Evolutionary conservation across 37 sponge, comb jelly and placozoan species (phyloP).

Genomic region (Eunapius fragilis): DNA sequence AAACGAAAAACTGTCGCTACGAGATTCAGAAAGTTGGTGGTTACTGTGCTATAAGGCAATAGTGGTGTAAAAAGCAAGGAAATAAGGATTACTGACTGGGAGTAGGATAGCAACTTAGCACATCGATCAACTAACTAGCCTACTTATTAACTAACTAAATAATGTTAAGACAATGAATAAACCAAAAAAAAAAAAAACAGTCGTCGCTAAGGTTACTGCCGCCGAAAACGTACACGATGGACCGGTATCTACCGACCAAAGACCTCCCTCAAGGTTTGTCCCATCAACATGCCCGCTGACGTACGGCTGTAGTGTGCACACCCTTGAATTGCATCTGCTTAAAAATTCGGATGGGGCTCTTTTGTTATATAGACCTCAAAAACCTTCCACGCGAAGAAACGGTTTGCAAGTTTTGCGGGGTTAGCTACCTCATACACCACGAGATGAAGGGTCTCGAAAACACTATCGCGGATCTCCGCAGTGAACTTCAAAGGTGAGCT

Average conservation of each 20-base stretch:
- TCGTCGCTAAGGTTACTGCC: not conserved
- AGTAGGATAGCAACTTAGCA: too few relatives aligned
- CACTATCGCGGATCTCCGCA: constrained; percentile 21
- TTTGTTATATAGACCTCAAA: constrained; percentile 38
- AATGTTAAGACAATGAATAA: too few relatives aligned
- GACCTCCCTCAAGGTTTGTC: not conserved
- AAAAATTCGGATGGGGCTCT: not conserved
- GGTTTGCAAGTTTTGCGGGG: constrained; percentile 84
- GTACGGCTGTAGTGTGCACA: too few relatives aligned
- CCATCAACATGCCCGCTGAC: not conserved
- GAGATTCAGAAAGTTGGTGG: too few relatives aligned
- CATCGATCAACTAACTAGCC: too few relatives aligned
- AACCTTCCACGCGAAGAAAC: constrained; percentile 67
- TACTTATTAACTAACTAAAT: too few relatives aligned
- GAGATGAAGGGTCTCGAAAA: constrained; percentile 74
- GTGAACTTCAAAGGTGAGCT: not conserved
- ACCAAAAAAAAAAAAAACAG: too few relatives aligned
- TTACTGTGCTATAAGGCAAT: too few relatives aligned
- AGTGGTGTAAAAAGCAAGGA: too few relatives aligned
- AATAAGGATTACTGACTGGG: too few relatives aligned
- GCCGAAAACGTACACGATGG: not conserved
- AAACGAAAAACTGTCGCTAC: too few relatives aligned
- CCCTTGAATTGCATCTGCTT: not conserved
- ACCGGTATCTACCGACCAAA: not conserved
- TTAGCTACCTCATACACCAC: constrained; percentile 85